These are phyloP conservation scores for Bettongia penicillata DNA, from an alignment of 2,113 vertebrate species.

Conservation along the genomic window DNA sequence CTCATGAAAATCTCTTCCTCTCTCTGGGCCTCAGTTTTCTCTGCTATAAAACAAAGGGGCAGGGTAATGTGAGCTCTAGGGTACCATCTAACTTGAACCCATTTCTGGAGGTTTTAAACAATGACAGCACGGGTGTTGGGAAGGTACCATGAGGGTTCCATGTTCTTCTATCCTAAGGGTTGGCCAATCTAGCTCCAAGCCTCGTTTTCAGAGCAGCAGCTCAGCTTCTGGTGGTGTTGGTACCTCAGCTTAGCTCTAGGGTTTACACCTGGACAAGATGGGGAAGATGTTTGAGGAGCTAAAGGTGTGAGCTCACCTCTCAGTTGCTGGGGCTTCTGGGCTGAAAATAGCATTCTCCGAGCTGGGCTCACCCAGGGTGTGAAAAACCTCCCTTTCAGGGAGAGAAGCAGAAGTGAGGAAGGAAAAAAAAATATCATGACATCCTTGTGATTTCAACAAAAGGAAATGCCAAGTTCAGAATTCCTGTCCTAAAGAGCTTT, in stretches of 20 bases:
- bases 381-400: slow-evolving; percentile 68
- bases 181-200: not conserved
- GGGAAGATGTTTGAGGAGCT: not conserved
- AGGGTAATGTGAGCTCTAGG: not conserved
- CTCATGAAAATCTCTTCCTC: not conserved
- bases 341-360: slow-evolving; percentile 74
- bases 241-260: not conserved
- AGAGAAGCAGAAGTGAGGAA: slow-evolving; percentile 56
- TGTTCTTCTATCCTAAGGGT: not conserved
- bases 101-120: not conserved
- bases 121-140: not conserved
- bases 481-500: not conserved
- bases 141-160: not conserved
- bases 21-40: not conserved
- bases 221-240: not conserved
- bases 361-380: slow-evolving; percentile 70
- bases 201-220: not conserved
- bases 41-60: not conserved
- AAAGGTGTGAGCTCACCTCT: slow-evolving; percentile 69
- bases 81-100: not conserved
- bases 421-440: slow-evolving; percentile 51
- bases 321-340: slow-evolving; percentile 66
- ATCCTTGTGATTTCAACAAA: not conserved
- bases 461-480: not conserved
- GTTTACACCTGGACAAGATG: not conserved